Evolutionary conservation across 2,888 invertebrate genomes (phyloP).

Genomic region (Tryphoninae sp.): DNA sequence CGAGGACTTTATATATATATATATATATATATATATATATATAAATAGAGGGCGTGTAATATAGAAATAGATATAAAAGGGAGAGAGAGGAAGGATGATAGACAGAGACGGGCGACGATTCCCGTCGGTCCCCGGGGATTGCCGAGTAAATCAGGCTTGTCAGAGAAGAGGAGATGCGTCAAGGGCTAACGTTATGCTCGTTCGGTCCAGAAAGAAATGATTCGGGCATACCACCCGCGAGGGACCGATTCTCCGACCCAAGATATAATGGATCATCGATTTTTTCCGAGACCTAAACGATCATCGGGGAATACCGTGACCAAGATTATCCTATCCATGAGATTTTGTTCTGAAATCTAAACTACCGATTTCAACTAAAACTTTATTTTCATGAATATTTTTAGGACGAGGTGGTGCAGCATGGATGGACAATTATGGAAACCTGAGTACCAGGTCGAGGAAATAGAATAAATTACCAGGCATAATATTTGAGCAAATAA

Average conservation of each 20-base stretch:
- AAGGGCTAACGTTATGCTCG: conserved; percentile 61
- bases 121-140: conserved; percentile 62
- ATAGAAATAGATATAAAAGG: too few species aligned
- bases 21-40: background rate
- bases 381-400: conserved; percentile 12
- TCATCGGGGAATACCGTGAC: conserved; percentile 56
- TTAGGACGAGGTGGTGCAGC: background rate
- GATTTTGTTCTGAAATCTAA: conserved; percentile 42
- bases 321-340: conserved; percentile 48
- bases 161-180: conserved; percentile 60
- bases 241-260: conserved; percentile 64
- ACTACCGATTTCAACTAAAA: conserved; percentile 46
- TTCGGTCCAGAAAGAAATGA: conserved; percentile 69
- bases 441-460: background rate
- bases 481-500: too few species aligned
- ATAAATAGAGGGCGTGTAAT: background rate
- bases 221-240: conserved; percentile 66
- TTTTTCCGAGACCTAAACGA: conserved; percentile 58
- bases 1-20: conserved; percentile 13
- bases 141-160: conserved; percentile 70
- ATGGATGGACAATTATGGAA: background rate
- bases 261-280: conserved; percentile 65
- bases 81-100: conserved; percentile 5
- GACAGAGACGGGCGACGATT: conserved; percentile 60
- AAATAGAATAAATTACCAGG: too few species aligned